Percentiles rank a stretch among this genome's conserved stretches.
Conservation (phyloP, 2,888 invertebrate species). For the Lasioglossum lativentre region DNA sequence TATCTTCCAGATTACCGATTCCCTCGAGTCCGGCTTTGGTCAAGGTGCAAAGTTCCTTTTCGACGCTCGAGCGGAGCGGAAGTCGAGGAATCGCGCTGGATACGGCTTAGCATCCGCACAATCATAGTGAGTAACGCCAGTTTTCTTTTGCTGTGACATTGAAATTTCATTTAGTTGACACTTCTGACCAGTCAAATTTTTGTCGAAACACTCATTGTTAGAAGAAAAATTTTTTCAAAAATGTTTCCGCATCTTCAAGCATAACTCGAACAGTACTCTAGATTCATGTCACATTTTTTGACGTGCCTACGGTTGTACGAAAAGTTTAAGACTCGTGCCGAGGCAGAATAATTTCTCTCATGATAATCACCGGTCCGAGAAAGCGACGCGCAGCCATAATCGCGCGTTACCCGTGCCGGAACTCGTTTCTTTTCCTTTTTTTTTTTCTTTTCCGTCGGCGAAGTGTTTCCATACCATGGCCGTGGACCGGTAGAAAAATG, state of each 20-base stretch:
- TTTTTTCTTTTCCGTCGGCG: not conserved
- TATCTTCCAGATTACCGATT: constrained; percentile 55
- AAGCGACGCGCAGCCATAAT: constrained; percentile 27
- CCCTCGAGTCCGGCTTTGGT: constrained; percentile 16
- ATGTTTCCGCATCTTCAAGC: not conserved
- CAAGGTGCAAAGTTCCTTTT: constrained; percentile 49
- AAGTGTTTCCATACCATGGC: not conserved
- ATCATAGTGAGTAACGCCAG: constrained; percentile 23
- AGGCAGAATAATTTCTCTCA: not conserved
- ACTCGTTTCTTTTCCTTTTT: not conserved
- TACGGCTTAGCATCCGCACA: not conserved
- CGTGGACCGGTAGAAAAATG: constrained; percentile 36
- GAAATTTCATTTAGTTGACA: not conserved
- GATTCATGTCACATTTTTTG: not conserved
- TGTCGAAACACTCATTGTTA: not conserved
- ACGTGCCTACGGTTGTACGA: not conserved
- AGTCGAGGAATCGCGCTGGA: not conserved
- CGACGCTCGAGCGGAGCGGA: constrained; percentile 36
- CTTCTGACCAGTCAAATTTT: not conserved
- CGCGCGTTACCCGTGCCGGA: constrained; percentile 11
- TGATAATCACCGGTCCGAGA: constrained; percentile 15
- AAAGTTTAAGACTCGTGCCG: not conserved
- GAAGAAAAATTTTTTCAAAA: not conserved
- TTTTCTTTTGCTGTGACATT: not conserved
- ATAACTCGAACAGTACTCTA: not conserved